Base-by-base conservation (phyloP, 2,888 invertebrate species). In the Conistra vaccinii region DNA sequence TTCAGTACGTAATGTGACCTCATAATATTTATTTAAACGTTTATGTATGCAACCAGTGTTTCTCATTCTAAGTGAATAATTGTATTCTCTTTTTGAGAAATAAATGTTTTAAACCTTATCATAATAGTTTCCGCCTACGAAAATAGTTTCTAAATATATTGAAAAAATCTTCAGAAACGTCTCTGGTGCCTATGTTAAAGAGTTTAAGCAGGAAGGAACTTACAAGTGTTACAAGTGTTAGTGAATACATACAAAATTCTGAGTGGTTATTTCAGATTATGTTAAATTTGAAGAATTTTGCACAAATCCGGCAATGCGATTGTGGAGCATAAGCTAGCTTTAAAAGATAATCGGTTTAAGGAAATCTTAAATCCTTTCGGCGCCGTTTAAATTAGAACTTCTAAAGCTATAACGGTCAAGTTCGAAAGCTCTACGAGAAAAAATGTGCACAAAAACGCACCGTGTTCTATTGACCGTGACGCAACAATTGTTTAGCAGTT, bases 401-500 rank as follows among this genome's bases (percentile, higher is more conserved):
- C 88, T 89, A 83, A 90, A 90, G 90, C 86, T 88, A 89, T 94
- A 95, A 93, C 93, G 92, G 93, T 91, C 89, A 81, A 78, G 60
- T 75, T 78, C 76, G 84, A 86, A 85, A 81, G 73, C 85, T 85
- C 77, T 78, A 88, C 1, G n/a, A 62, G 48, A 74, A 93, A 95
- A 95, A 92, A 87, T 65, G 51, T 53, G 77, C 75, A 92, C 90
- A 95, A 95, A 95, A 95, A 93, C 92, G 72, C 81, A 89, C 91
- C 94, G 89, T 92, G 91, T 84, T 93, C 93, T 95, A 95, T 96
- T 96, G 95, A 95, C 95, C 95, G 91, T 96, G 95, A 96, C 95
- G 96, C 94, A 96, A 96, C 94, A 92, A 96, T 95, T 96, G 96
- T 96, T 96, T 95, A 95, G 93, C 93, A 95, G 94, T 95, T 95